Conservation (phyloP, 2,113 vertebrate genomes). For the Eidolon helvum region DNA sequence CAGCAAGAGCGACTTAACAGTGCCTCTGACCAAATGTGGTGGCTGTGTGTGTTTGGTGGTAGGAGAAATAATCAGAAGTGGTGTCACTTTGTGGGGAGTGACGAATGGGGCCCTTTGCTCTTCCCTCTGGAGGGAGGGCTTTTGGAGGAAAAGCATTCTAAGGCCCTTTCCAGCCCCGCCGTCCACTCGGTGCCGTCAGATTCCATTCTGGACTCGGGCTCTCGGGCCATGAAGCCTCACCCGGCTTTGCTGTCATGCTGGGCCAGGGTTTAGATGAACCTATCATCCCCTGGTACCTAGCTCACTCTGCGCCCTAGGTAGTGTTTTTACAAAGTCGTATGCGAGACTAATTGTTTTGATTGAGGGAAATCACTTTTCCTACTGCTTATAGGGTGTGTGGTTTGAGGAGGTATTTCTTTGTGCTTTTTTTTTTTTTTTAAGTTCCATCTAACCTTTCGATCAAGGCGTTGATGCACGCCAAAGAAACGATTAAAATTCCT, state of each 20-base stretch:
- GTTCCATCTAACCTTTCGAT: background rate
- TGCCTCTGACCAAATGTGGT: background rate
- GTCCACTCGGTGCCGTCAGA: background rate
- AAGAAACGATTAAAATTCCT: background rate
- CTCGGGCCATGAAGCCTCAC: background rate
- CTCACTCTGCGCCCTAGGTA: background rate
- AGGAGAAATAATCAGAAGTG: background rate
- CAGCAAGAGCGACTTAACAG: background rate
- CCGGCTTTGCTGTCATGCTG: background rate
- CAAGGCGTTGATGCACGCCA: background rate
- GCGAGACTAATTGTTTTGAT: background rate
- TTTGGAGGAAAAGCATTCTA: background rate
- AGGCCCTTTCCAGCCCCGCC: background rate
- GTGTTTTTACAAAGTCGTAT: background rate
- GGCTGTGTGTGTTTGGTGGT: background rate
- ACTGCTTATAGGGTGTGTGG: background rate
- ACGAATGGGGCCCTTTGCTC: background rate
- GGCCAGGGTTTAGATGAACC: background rate
- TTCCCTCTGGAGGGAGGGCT: background rate
- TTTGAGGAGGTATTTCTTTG: background rate
- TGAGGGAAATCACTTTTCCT: background rate
- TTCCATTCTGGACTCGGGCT: background rate
- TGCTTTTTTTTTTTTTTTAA: background rate
- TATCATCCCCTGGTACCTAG: accelerated
- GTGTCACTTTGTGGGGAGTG: background rate